These are phyloP conservation scores for Engraulis encrasicolus DNA, from an alignment of 2,113 vertebrate species.

Conservation along the genomic window DNA sequence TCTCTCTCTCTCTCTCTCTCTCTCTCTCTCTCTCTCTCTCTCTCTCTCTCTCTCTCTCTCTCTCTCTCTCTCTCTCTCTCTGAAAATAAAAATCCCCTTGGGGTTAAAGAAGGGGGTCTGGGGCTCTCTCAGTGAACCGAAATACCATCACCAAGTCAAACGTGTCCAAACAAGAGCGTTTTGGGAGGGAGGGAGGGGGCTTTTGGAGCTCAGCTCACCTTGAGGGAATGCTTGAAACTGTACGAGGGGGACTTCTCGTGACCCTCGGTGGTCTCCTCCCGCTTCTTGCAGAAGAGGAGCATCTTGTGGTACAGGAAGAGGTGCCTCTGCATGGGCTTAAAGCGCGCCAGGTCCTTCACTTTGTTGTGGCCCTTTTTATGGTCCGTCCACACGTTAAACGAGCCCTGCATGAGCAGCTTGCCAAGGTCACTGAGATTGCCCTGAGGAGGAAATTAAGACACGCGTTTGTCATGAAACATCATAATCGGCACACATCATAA, in stretches of 20 bases:
- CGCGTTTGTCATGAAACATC: neutral
- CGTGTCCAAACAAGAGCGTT: neutral
- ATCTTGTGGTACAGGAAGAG: slow-evolving; percentile 91
- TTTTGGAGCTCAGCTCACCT: slow-evolving; percentile 73
- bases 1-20: too few relatives aligned
- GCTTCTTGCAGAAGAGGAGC: slow-evolving; percentile 92
- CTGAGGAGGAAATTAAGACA: slow-evolving; percentile 58
- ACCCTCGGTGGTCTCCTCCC: slow-evolving; percentile 84
- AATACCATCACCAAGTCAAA: too few relatives aligned
- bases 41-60: too few relatives aligned
- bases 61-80: too few relatives aligned
- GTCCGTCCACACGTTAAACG: slow-evolving; percentile 91
- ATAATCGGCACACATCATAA: slow-evolving; percentile 13
- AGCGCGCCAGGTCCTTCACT: slow-evolving; percentile 93
- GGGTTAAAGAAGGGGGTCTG: too few relatives aligned
- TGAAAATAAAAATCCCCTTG: too few relatives aligned
- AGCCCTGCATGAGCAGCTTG: slow-evolving; percentile 88
- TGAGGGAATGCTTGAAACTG: slow-evolving; percentile 92
- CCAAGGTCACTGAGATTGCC: slow-evolving; percentile 88
- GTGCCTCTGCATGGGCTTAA: slow-evolving; percentile 95
- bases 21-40: too few relatives aligned
- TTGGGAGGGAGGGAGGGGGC: neutral
- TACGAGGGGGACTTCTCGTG: slow-evolving; percentile 89
- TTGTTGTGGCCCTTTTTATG: slow-evolving; percentile 93
- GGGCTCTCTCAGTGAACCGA: too few relatives aligned